Evolutionary conservation across 2,797 vertebrate genomes (phyloP), one percentile per base, ranked within the genome.

Genomic region (Acipenser transmontanus): DNA sequence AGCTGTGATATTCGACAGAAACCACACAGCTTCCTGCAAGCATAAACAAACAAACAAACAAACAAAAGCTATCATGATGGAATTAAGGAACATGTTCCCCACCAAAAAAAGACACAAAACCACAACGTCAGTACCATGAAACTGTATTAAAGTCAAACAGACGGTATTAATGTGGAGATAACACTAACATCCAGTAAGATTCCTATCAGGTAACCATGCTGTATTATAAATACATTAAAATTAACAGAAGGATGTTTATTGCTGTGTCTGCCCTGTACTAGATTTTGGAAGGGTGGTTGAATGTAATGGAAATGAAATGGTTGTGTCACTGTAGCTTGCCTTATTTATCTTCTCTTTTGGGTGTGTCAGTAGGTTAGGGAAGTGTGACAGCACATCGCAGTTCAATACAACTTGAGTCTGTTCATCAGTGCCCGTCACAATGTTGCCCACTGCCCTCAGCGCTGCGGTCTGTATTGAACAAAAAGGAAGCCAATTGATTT

Each of bases 291-390:
- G 34, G 34, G 34, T 34, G 34, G 4, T 34, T 34, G 34, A 34
- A 34, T 34, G 34, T 34, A 34, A 34, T 12, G 34, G 4, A 34
- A 34, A 34, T 34, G 2, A 34, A 34, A 34, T 3, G 34, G 34
- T 1, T 11, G 1, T 34, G 34, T 34, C 34, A 34, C 34, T 1
- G 6, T 0, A 51, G 7, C 63, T 70, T 85, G 98, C 97, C 95
- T 99, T 99, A 81, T 99, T 99, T 81, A 99, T 99, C 87, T 99
- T 99, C 83, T 99, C 97, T 89, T 99, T 99, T 57, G 95, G 95
- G 81, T 99, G 97, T 64, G 95, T 95, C 77, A 99, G 91, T 78
- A 99, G 91, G 83, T 95, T 96, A 74, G 95, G 91, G 80, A 99
- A 99, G 78, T 98, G 95, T 61, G 93, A 93, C 69, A 99, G 94